Conservation (phyloP, 2,888 invertebrate genomes). For the Latrodectus elegans region DNA sequence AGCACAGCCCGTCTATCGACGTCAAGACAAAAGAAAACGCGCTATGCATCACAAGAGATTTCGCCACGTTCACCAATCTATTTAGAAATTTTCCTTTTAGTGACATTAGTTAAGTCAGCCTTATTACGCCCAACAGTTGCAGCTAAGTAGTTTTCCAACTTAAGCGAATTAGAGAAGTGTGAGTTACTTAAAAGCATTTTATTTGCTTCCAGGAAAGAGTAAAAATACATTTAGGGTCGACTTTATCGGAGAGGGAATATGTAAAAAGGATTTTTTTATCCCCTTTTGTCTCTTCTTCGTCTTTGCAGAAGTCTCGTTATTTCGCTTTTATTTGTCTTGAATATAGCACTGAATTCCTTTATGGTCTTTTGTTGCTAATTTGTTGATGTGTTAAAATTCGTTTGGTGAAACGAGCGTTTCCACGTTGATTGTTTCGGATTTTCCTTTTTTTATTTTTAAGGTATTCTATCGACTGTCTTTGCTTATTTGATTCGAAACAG, state of each 20-base stretch:
- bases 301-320: neutral
- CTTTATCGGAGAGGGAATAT: neutral
- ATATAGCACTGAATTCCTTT: neutral
- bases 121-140: neutral
- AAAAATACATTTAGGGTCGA: conserved; percentile 2
- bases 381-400: too few relatives aligned
- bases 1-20: too few relatives aligned
- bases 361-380: too few relatives aligned
- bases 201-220: conserved; percentile 18
- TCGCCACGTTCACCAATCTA: neutral
- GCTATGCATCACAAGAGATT: neutral
- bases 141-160: conserved; percentile 40
- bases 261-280: neutral
- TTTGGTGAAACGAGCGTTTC: too few relatives aligned
- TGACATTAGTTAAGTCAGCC: conserved; percentile 11
- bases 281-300: too few relatives aligned
- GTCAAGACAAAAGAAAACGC: neutral
- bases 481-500: too few relatives aligned
- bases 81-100: conserved; percentile 21
- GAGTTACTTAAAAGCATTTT: conserved; percentile 51
- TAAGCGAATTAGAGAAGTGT: conserved; percentile 44
- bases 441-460: too few relatives aligned
- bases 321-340: neutral
- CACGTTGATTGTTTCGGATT: too few relatives aligned
- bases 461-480: too few relatives aligned